Evolutionary conservation across 35 echinoderm and acorn worm species (phyloP), one percentile per base, ranked within the genome.

Genomic region (Apostichopus japonicus): DNA sequence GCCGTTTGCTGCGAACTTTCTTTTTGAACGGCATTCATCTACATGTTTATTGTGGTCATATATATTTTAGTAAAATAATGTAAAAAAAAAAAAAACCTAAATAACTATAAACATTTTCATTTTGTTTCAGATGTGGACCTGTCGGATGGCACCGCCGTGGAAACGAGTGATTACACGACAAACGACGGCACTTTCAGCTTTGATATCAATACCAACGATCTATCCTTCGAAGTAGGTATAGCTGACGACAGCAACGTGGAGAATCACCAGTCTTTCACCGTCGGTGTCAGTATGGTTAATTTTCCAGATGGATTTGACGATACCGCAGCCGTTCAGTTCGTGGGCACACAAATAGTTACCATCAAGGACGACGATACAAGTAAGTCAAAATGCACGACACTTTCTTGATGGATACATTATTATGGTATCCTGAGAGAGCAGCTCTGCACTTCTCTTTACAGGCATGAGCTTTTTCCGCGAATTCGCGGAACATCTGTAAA

Each of bases 351-450:
- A 81, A 81, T 33, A 53, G 79, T 81, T 7, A 81, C 79, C 10
- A 81, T 81, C 16, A 81, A 81, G 52, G 79, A 81, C 24, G 79
- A 81, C 24, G 79, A 81, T 16, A 81, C 79, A 1, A 53, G 79
- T 81, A 52, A 16, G 51, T 44, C 25, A 80, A 80, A 44, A 44
- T 44, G 15, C 33, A 44, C 33, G 33, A 44, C 33, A 44, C 33
- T 44, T 44, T 44, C 33, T 44, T 44, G 33, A 44, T 44, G 33
- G 4, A 44, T 44, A 44, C 33, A 44, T 44, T 44, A 44, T 44
- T 0, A 44, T 44, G 33, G 33, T 44, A 44, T 44, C 33, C 33
- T 44, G 33, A 44, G 4, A 44, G 33, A 44, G 33, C 33, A 4
- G 33, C 33, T 44, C 33, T 44, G n/a, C n/a, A 44, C 33, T 44